Evolutionary conservation across 2,113 vertebrate species (phyloP).

Genomic region (Lophius piscatorius): DNA sequence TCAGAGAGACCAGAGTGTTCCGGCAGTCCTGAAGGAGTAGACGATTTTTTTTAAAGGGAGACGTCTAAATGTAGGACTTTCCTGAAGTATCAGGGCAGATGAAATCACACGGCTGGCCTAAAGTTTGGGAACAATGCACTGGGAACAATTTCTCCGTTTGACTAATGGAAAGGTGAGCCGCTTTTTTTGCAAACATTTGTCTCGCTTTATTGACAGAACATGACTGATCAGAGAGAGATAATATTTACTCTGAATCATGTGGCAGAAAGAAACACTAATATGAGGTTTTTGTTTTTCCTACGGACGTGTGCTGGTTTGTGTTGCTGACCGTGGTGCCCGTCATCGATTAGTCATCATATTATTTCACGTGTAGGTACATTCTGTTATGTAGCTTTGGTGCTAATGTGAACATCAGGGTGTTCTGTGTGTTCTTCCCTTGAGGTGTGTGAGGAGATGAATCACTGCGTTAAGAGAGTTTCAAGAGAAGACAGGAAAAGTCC

Average conservation of each 20-base stretch:
- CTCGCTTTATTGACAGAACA: too few species aligned
- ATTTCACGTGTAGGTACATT: too few species aligned
- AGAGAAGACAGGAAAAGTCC: constrained; percentile 10
- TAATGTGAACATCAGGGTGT: constrained; percentile 9
- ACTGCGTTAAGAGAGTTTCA: too few species aligned
- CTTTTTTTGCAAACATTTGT: background rate
- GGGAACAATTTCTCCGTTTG: constrained; percentile 77
- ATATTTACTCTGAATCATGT: background rate
- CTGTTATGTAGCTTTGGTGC: too few species aligned
- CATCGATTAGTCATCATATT: constrained; percentile 55
- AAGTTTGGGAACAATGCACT: constrained; percentile 72
- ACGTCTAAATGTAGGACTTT: too few species aligned
- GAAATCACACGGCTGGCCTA: constrained; percentile 7
- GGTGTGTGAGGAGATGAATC: constrained; percentile 44
- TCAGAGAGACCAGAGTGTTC: background rate
- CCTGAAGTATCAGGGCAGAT: constrained; percentile 24
- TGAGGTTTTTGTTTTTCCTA: background rate
- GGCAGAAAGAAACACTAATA: too few species aligned
- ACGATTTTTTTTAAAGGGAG: too few species aligned
- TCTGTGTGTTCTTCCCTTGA: constrained; percentile 11
- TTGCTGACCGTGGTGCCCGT: constrained; percentile 24
- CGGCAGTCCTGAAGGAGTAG: too few species aligned
- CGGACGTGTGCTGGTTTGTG: constrained; percentile 7
- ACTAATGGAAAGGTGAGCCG: constrained; percentile 78
- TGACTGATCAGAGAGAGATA: background rate